These are phyloP conservation scores for Drosophila mimetica DNA, from an alignment of 2,888 invertebrate genomes.

Conservation along the genomic window DNA sequence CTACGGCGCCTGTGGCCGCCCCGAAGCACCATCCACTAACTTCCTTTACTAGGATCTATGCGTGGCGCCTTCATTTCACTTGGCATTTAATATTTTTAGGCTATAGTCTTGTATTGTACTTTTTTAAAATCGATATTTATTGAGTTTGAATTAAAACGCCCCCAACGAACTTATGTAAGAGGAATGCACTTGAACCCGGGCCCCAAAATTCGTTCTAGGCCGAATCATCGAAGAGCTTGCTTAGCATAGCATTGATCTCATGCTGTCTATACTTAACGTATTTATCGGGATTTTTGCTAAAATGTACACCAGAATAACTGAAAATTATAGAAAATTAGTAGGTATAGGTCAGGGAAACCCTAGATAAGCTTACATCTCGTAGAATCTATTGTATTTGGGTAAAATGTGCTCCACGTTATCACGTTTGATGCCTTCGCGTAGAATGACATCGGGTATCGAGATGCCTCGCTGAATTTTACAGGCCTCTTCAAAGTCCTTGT, in stretches of 20 bases:
- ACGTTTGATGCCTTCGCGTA: constrained; percentile 93
- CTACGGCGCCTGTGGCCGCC: constrained; percentile 93
- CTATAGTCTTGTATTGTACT: constrained; percentile 70
- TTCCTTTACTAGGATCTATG: constrained; percentile 88
- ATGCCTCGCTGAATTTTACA: constrained; percentile 93
- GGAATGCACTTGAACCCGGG: constrained; percentile 38
- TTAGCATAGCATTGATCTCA: constrained; percentile 92
- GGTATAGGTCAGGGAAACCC: not conserved
- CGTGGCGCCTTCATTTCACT: constrained; percentile 50
- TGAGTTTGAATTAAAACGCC: constrained; percentile 78
- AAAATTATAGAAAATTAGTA: constrained; percentile 63
- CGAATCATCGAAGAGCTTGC: constrained; percentile 95
- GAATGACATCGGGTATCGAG: constrained; percentile 96
- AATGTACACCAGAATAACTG: constrained; percentile 90
- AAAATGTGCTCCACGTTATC: constrained; percentile 95
- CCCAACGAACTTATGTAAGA: constrained; percentile 58
- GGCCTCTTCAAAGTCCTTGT: constrained; percentile 97
- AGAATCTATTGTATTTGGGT: constrained; percentile 93
- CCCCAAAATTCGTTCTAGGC: constrained; percentile 62
- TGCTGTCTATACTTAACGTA: constrained; percentile 95
- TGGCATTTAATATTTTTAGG: constrained; percentile 77
- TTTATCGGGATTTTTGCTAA: constrained; percentile 97
- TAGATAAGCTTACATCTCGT: constrained; percentile 86
- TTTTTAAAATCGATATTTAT: constrained; percentile 73
- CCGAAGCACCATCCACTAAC: constrained; percentile 93